Evolutionary conservation across 2,797 vertebrate genomes (phyloP), one percentile per base, ranked within the genome.

Genomic region (Buphagus erythrorhynchus): DNA sequence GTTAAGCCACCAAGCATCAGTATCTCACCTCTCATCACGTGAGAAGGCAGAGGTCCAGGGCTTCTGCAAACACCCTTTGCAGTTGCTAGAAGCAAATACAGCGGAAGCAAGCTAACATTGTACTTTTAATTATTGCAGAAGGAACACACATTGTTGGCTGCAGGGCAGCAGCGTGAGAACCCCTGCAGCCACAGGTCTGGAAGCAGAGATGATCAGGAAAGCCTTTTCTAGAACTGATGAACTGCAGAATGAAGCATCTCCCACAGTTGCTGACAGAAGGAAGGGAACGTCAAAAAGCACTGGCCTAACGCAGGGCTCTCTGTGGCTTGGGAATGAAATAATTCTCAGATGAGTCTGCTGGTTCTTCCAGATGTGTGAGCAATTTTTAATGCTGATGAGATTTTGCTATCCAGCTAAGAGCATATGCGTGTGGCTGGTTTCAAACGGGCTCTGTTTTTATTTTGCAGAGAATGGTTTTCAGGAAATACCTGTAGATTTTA

Each of bases 311-410:
- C 36, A 74, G 40, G 59, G 38, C 3, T 40, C 58, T 90, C 67
- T 62, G 80, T 1, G 66, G 75, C 54, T 95, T 21, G 8, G 71
- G 45, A 72, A 38, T n/a, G 8, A 81, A 85, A 89, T 92, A 75
- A 59, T 84, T 95, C 82, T 94, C 80, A 92, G 69, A 91, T 95
- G 92, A 80, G 72, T 86, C 51, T 0, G 3, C n/a, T 55, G 80
- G n/a, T 68, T 74, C 84, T 94, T 85, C 96, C 92, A 96, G 90
- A 85, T 92, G 92, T 94, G 94, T 48, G 77, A 88, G 67, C 35
- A 82, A 74, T 88, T 93, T 95, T 93, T 93, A 94, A 55, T 43
- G 68, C 65, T 61, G 81, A 73, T 81, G 88, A 88, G 80, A 75
- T 31, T 78, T 82, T 82, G 46, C 66, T 91, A 74, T 65, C 20